Base-by-base conservation (phyloP, 2,888 invertebrate genomes). In the Chrysodeixis includens region DNA sequence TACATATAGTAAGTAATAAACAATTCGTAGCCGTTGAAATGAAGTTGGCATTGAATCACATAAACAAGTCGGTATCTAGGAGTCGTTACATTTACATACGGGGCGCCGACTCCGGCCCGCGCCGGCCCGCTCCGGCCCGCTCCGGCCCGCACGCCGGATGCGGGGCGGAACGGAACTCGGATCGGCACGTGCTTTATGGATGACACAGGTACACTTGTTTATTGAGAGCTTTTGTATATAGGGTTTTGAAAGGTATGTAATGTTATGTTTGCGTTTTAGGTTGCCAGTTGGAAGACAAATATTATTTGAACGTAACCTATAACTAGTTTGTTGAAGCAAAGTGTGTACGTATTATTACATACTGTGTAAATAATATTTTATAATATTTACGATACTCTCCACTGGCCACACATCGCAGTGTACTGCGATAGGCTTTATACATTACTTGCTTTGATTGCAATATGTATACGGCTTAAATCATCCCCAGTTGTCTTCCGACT, bases 11-110 rank as follows among this genome's bases (percentile, higher is more conserved):
- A 71, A 77, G 70, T 65, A 66, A 76, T 76, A 76, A 79, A 76
- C 62, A 78, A 78, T 60, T 62, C 74, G 56, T 64, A 64, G 64
- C 51, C 51, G 78, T 74, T 74, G 74, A 78, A 74, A 74, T 69
- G 75, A 61, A 80, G 64, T 80, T 63, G 63, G 63, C 71, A 80
- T 82, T 80, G 78, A 81, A 74, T 80, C 83, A 83, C 69, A 83
- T 82, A 81, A 82, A 83, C 82, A 83, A 83, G 76, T 83, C 69
- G 66, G 77, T 74, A 79, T 76, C 74, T 77, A 77, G 55, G 64
- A 78, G 78, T 64, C 74, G 71, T 67, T 64, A 71, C 65, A 77
- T 82, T 83, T 82, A 83, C 83, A 82, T 83, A 82, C 82, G 82
- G 79, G 77, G 63, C 82, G 79, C 61, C 70, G 56, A n/a, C 69